A percentile compares a stretch with the other conserved stretches of the same genome.
phyloP scores from a whole-genome alignment of 2,888 invertebrate species.

The Dryocosmus kuriphilus region DNA sequence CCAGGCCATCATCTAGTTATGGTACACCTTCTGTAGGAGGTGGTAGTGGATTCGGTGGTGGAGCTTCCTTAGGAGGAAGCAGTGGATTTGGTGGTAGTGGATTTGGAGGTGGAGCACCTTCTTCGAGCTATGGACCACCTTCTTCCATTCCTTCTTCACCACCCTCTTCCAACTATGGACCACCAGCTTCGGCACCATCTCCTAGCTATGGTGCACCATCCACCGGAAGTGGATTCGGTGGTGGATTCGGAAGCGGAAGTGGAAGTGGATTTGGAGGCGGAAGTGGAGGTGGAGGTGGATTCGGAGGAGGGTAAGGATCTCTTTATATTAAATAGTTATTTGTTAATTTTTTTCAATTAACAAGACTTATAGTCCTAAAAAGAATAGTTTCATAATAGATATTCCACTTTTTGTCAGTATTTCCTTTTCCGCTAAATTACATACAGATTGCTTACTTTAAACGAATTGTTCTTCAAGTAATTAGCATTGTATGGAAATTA shows the following conservation, averaged over 20 bases:
- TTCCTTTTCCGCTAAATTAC: too few relatives aligned
- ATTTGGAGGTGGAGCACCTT: constrained; percentile 66
- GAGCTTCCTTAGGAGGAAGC: constrained; percentile 44
- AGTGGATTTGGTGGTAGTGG: constrained; percentile 48
- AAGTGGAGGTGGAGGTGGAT: constrained; percentile 66
- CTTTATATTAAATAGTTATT: not conserved
- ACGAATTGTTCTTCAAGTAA: not conserved
- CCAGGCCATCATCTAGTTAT: constrained; percentile 71
- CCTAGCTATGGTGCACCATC: constrained; percentile 76
- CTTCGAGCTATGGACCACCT: constrained; percentile 76
- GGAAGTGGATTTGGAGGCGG: constrained; percentile 57
- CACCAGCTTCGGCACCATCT: constrained; percentile 65
- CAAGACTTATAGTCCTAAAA: too few relatives aligned
- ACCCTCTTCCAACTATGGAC: not conserved
- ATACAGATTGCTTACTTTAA: too few relatives aligned
- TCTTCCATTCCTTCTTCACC: constrained; percentile 58
- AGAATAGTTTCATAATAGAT: too few relatives aligned
- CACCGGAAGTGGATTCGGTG: constrained; percentile 68
- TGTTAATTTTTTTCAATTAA: not conserved
- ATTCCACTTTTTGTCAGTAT: too few relatives aligned
- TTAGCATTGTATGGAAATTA: not conserved
- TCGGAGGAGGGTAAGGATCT: constrained; percentile 80
- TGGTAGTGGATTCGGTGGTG: constrained; percentile 53
- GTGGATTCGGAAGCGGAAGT: constrained; percentile 59
- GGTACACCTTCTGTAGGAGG: constrained; percentile 62